Evolutionary conservation across 2,113 vertebrate species (phyloP), one percentile per base, ranked within the genome.

Genomic region (Girardinichthys multiradiatus): DNA sequence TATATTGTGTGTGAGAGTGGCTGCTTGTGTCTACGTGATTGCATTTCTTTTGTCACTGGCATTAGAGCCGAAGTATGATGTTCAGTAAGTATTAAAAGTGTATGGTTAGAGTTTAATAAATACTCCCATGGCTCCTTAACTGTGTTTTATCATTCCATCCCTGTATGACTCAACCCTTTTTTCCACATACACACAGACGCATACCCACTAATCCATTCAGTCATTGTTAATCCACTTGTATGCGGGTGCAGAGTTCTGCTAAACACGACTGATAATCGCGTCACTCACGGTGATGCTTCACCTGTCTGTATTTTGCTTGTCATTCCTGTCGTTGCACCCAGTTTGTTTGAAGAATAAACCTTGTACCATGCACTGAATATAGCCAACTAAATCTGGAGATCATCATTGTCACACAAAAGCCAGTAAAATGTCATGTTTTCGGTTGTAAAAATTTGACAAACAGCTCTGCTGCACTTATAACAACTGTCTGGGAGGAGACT

Each of bases 181-280:
- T 57, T 26, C 64, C 63, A 66, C 75, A 70, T 48, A 73, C 54
- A 63, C 75, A 70, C 76, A 76, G 37, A 79, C 67, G 64, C 62
- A 45, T 66, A 59, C 74, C 1, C 54, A 75, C 67, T 90, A 86
- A 90, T 89, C 85, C 86, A 86, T 77, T 77, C 82, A 83, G 68
- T 77, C 81, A 81, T 77, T 86, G 83, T 81, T 90, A 91, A 91
- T 88, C 90, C 89, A 84, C 80, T 79, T 76, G 77, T 74, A 77
- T 66, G 81, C 77, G 29, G 61, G 45, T 68, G 68, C 72, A 82
- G 63, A 68, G 69, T 70, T 74, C 73, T 84, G 69, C 63, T 57
- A 79, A 67, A 83, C 82, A 81, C 57, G 45, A 61, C 75, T 70
- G 70, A 72, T 74, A 79, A 77, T 68, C 80, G 42, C 54, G 79